Evolutionary conservation across 2,888 invertebrate species (phyloP).

Genomic region (Aporophyla nigra): DNA sequence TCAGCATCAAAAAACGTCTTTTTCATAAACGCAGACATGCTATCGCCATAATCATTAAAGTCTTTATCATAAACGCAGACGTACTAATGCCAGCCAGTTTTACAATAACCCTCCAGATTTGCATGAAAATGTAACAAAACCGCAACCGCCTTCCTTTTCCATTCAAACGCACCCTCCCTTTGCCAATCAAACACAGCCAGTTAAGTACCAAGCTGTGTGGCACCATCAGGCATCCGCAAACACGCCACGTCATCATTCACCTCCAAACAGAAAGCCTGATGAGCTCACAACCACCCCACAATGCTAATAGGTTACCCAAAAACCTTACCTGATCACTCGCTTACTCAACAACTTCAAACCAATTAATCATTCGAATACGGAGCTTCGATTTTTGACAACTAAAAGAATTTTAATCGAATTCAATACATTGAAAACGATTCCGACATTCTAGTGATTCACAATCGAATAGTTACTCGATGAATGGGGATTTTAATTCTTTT

Average conservation of each 20-base stretch:
- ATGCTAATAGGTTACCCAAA: constrained; percentile 77
- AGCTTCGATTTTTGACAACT: constrained; percentile 72
- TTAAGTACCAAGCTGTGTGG: constrained; percentile 53
- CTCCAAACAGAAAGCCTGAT: constrained; percentile 67
- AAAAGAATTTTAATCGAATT: constrained; percentile 74
- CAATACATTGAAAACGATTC: constrained; percentile 62
- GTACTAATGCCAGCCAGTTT: neutral
- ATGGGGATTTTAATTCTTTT: constrained; percentile 49
- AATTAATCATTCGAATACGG: constrained; percentile 78
- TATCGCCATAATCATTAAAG: too few species aligned
- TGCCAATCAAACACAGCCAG: constrained; percentile 34
- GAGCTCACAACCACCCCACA: constrained; percentile 73
- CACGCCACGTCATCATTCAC: constrained; percentile 76
- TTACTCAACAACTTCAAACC: constrained; percentile 74
- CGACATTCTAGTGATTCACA: constrained; percentile 59
- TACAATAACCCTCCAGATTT: neutral
- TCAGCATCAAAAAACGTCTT: too few species aligned
- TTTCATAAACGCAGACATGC: too few species aligned
- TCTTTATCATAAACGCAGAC: neutral
- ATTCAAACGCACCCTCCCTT: constrained; percentile 23
- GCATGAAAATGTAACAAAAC: neutral
- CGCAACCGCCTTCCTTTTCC: neutral
- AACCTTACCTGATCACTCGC: constrained; percentile 69
- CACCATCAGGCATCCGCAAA: constrained; percentile 57
- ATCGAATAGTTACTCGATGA: constrained; percentile 55